Evolutionary conservation across 2,113 vertebrate species (phyloP).

Genomic region (Hydrolagus affinis): DNA sequence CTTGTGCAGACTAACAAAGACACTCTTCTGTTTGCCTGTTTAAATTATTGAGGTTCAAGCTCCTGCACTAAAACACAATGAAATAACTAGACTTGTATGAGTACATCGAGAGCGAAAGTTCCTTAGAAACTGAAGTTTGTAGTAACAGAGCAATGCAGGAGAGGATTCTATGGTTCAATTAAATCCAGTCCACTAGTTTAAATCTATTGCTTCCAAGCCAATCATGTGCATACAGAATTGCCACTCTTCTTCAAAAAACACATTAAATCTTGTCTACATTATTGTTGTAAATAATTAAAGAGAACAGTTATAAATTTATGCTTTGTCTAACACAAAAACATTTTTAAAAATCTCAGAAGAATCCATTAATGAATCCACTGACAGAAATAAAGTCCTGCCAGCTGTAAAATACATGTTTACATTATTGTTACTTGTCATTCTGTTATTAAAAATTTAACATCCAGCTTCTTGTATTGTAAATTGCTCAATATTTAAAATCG

Average conservation of each 20-base stretch:
- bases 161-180: neutral
- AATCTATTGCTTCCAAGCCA: conserved; percentile 1
- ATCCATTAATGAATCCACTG: conserved; percentile 8
- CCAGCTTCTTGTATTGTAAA: conserved; percentile 21
- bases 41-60: too few relatives aligned
- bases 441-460: conserved; percentile 27
- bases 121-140: too few relatives aligned
- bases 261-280: conserved; percentile 25
- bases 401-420: conserved; percentile 22
- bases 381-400: neutral
- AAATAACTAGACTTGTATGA: too few relatives aligned
- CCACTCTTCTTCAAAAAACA: conserved; percentile 10
- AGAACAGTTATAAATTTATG: conserved; percentile 28
- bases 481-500: conserved; percentile 28
- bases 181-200: conserved; percentile 19
- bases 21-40: too few relatives aligned
- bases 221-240: conserved; percentile 15
- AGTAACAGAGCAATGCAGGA: too few relatives aligned
- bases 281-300: conserved; percentile 31
- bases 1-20: too few relatives aligned
- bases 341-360: conserved; percentile 30
- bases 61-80: too few relatives aligned
- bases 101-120: too few relatives aligned
- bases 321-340: conserved; percentile 29
- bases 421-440: conserved; percentile 30